Evolutionary conservation across 2,797 vertebrate genomes (phyloP), one percentile per base, ranked within the genome.

Genomic region (Acropternis orthonyx): DNA sequence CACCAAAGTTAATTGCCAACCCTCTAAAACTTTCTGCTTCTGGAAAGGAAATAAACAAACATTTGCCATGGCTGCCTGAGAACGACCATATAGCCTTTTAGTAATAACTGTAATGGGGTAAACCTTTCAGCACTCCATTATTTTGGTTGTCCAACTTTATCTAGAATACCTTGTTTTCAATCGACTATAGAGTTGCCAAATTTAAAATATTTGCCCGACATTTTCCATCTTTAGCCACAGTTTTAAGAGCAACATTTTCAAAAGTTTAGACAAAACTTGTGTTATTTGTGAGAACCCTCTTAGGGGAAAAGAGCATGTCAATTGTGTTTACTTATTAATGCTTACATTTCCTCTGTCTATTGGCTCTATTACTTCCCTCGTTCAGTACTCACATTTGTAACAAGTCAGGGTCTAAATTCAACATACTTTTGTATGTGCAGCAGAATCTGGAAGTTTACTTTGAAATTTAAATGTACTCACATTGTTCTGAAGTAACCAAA

Each of bases 251-350:
- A 66, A 39, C 27, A 62, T 66, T 77, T 65, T 51, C 36, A 13
- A 89, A 74, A 85, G 30, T 23, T 77, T 36, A 46, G 44, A 21
- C 20, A 51, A 61, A 58, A 14, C 2, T 39, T 55, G 46, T 65
- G 13, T 20, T 71, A 14, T 63, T 82, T 86, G 19, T 73, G 15
- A 55, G 34, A 81, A 7, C 0, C 0, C 8, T 6, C 14, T 62
- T 55, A 63, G 8, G 20, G 49, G 28, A 41, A 51, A 84, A 85
- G 14, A 34, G 14, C 2, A 27, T 66, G 69, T 79, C 23, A 32
- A 12, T 36, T 73, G 80, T 5, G 1, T 61, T 54, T 49, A 61
- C 7, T 6, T 37, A 15, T 32, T 79, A 43, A 54, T 0, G 0
- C 24, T 55, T 66, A 21, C 11, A 34, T 69, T 89, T 76, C 44